These are phyloP conservation scores for Lamellibrachia luymesi DNA, from an alignment of 1,140 invertebrate species.

Conservation along the genomic window DNA sequence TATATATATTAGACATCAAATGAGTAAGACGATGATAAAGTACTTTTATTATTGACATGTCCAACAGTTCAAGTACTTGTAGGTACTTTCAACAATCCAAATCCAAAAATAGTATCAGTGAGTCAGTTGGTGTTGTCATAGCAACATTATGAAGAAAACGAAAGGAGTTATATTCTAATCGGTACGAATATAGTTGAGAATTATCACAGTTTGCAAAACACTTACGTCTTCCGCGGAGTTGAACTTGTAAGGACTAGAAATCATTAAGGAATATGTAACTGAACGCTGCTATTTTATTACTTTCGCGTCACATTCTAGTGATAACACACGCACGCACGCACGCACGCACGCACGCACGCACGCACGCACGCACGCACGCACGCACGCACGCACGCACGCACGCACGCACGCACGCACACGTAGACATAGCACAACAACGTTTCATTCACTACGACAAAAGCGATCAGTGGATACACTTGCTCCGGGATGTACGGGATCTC, in stretches of 20 bases:
- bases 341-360: too few relatives aligned
- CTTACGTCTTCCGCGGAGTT: slow-evolving; percentile 6
- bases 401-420: background rate
- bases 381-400: background rate
- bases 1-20: too few relatives aligned
- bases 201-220: background rate
- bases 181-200: background rate
- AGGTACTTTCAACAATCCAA: too few relatives aligned
- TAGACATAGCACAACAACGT: background rate
- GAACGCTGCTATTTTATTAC: background rate
- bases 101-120: background rate
- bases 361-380: too few relatives aligned
- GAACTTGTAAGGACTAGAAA: background rate
- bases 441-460: background rate
- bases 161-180: background rate
- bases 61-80: too few relatives aligned
- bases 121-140: background rate
- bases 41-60: too few relatives aligned
- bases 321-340: background rate
- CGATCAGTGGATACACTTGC: slow-evolving; percentile 62
- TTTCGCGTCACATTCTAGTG: background rate
- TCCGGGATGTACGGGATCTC: slow-evolving; percentile 66
- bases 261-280: background rate
- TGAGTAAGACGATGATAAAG: too few relatives aligned
- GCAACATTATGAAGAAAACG: background rate